Percentiles rank a stretch among this genome's conserved stretches.
Evolutionary conservation across 2,797 vertebrate genomes (phyloP).

Genomic region (Anomalospiza imberbis): DNA sequence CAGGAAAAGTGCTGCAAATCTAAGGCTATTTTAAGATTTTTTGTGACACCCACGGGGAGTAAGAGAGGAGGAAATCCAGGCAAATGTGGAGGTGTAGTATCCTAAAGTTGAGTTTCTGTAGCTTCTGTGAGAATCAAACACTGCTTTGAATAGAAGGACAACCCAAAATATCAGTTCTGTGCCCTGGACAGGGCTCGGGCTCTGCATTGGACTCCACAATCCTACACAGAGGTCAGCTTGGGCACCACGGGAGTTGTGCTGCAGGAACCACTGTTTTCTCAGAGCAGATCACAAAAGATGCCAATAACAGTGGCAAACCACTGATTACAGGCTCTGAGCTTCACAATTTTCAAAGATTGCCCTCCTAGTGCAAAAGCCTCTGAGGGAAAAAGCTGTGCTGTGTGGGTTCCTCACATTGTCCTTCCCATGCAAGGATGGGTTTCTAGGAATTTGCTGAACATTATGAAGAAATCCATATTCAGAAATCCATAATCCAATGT

Average conservation of each 20-base stretch:
- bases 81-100: neutral
- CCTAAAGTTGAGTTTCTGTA: neutral
- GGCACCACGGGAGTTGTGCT: neutral
- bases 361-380: neutral
- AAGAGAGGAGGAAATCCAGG: neutral
- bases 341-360: neutral
- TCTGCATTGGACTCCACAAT: fast-evolving
- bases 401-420: neutral
- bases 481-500: neutral
- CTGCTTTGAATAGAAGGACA: neutral
- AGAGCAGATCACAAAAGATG: neutral
- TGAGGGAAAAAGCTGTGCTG: neutral
- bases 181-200: neutral
- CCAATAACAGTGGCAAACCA: neutral
- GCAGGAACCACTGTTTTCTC: neutral
- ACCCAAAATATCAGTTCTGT: neutral
- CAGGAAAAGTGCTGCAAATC: neutral
- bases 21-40: constrained; percentile 5
- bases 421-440: neutral
- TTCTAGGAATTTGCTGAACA: neutral
- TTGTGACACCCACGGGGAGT: neutral
- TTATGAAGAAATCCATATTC: neutral
- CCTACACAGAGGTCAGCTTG: neutral
- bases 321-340: neutral
- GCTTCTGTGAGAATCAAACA: neutral